phyloP scores from a whole-genome alignment of 2,888 invertebrate species.

The Drosophila meridionalis region DNA sequence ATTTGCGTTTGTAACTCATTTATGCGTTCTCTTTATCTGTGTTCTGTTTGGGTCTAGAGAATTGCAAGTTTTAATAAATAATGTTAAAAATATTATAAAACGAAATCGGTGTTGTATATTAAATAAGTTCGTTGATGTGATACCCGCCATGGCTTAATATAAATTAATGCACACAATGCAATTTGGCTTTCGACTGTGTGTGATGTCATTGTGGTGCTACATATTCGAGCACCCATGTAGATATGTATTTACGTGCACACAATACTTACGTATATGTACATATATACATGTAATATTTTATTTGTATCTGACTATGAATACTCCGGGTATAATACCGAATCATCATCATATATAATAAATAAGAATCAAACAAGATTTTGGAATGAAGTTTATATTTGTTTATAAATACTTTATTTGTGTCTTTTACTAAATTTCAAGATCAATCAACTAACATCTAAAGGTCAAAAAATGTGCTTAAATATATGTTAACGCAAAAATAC shows the following conservation, averaged over 20 bases:
- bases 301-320: slow-evolving; percentile 23
- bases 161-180: slow-evolving; percentile 20
- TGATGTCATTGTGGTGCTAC: slow-evolving; percentile 69
- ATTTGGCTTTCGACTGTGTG: slow-evolving; percentile 43
- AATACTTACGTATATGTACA: slow-evolving; percentile 10
- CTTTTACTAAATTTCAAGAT: not conserved
- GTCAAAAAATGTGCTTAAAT: slow-evolving; percentile 48
- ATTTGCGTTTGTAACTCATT: slow-evolving; percentile 27
- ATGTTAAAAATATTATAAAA: slow-evolving; percentile 24
- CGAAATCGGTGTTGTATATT: slow-evolving; percentile 12
- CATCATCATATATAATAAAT: not conserved
- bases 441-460: slow-evolving; percentile 64
- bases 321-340: slow-evolving; percentile 22
- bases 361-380: slow-evolving; percentile 6
- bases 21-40: slow-evolving; percentile 37
- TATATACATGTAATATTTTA: slow-evolving; percentile 6
- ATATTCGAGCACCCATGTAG: slow-evolving; percentile 26
- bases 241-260: slow-evolving; percentile 21
- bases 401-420: slow-evolving; percentile 2
- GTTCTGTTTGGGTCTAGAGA: slow-evolving; percentile 53
- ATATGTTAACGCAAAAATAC: slow-evolving; percentile 18
- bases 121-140: slow-evolving; percentile 23
- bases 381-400: slow-evolving; percentile 2
- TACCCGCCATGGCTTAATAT: not conserved
- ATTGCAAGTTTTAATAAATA: slow-evolving; percentile 34